Percentiles rank a stretch among this genome's conserved stretches.
Evolutionary conservation across 1,140 invertebrate species (phyloP).

Genomic region (Ips nitidus): DNA sequence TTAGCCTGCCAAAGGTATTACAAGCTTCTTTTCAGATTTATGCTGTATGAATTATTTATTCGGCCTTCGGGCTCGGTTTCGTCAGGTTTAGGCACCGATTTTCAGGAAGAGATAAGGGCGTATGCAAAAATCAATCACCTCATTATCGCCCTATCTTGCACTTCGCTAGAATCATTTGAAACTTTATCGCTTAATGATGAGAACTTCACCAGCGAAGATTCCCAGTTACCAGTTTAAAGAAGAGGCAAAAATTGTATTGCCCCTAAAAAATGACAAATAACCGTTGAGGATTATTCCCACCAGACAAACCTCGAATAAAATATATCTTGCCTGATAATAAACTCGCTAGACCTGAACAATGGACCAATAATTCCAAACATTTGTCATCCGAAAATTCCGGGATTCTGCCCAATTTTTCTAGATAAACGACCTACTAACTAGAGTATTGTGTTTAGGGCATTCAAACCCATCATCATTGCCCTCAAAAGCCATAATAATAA

Average conservation of each 20-base stretch:
- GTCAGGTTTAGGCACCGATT: background rate
- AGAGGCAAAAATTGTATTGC: no score
- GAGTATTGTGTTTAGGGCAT: background rate
- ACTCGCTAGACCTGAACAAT: background rate
- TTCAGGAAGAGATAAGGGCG: no score
- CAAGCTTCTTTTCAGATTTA: slow-evolving; percentile 25
- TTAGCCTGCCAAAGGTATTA: slow-evolving; percentile 28
- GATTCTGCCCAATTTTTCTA: background rate
- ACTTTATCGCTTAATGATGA: no score
- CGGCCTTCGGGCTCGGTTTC: background rate
- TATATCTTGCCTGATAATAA: background rate
- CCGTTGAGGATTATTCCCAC: no score
- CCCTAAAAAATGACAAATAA: no score
- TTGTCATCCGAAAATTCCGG: background rate
- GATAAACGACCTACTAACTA: slow-evolving; percentile 1
- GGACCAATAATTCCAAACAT: background rate
- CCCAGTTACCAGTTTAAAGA: no score
- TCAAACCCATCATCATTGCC: background rate
- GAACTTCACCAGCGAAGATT: no score
- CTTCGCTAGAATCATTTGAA: no score
- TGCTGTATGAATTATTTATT: slow-evolving; percentile 23
- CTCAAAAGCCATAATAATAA: no score
- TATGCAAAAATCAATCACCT: no score
- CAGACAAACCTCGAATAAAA: background rate
- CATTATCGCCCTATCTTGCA: no score